phyloP scores from a whole-genome alignment of 2,797 vertebrate genomes.

The Crenichthys baileyi region DNA sequence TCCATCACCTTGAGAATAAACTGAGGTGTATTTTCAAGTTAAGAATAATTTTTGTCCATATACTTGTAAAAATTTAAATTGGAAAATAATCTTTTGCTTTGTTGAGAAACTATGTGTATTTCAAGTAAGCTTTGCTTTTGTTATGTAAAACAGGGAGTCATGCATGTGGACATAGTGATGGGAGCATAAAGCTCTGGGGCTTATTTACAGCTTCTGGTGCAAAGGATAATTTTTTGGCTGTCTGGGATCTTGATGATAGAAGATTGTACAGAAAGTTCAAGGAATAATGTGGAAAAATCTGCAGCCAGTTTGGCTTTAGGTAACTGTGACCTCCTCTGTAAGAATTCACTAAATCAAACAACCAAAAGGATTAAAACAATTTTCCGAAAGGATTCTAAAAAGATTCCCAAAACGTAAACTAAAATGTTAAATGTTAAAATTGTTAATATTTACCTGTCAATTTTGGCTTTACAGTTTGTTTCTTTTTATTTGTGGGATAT shows the following conservation, averaged over 20 bases:
- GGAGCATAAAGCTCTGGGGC: background rate
- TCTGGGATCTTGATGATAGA: background rate
- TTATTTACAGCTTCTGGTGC: background rate
- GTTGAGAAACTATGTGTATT: background rate
- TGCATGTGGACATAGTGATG: background rate
- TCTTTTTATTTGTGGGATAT: background rate
- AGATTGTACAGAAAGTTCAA: background rate
- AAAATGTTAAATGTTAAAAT: constrained; percentile 6
- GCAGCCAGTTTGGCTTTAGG: background rate
- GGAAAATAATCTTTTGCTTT: background rate
- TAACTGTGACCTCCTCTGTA: background rate
- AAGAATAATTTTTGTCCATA: background rate
- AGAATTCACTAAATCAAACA: background rate
- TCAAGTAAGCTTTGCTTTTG: background rate
- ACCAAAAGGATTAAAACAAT: background rate
- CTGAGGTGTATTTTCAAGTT: background rate
- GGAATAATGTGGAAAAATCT: constrained; percentile 10
- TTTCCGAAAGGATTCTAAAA: background rate
- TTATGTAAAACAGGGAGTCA: background rate
- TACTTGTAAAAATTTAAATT: background rate
- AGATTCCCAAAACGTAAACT: background rate
- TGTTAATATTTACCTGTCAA: background rate
- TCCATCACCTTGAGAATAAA: background rate
- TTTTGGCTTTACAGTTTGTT: background rate
- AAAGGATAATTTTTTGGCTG: background rate